Evolutionary conservation across 1,140 invertebrate genomes (phyloP).

Genomic region (Monochamus saltuarius): DNA sequence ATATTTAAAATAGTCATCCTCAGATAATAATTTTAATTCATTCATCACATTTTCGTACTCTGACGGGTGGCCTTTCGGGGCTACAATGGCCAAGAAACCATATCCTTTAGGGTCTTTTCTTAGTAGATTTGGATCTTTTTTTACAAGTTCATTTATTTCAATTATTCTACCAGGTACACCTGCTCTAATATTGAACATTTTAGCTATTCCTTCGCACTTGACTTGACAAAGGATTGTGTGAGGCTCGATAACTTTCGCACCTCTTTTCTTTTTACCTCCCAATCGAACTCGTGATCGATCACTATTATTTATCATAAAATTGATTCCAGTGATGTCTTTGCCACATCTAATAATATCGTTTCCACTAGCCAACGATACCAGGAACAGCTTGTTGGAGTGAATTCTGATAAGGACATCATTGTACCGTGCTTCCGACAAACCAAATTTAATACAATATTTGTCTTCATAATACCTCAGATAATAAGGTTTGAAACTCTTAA

Average conservation of each 20-base stretch:
- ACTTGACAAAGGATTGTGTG: constrained; percentile 17
- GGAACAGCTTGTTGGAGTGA: constrained; percentile 13
- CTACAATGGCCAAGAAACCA: constrained; percentile 9
- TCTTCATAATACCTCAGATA: constrained; percentile 12
- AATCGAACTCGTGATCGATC: neutral
- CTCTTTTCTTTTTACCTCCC: constrained; percentile 8
- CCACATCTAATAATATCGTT: neutral
- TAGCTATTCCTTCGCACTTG: neutral
- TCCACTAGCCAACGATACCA: constrained; percentile 2
- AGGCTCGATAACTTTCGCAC: neutral
- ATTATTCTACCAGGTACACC: constrained; percentile 4
- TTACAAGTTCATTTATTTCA: constrained; percentile 11
- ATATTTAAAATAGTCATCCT: constrained; percentile 3
- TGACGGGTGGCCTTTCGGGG: constrained; percentile 1
- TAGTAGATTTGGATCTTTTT: constrained; percentile 14
- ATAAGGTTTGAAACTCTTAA: constrained; percentile 4
- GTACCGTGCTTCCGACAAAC: neutral
- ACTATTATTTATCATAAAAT: constrained; percentile 8
- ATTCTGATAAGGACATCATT: constrained; percentile 6
- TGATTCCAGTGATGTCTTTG: constrained; percentile 6
- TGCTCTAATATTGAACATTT: constrained; percentile 6
- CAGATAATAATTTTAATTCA: constrained; percentile 1
- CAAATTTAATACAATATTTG: constrained; percentile 9
- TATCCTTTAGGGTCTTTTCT: constrained; percentile 12
- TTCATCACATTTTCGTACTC: constrained; percentile 1